Evolutionary conservation across 2,888 invertebrate genomes (phyloP).

Genomic region (Creontiades dilutus): DNA sequence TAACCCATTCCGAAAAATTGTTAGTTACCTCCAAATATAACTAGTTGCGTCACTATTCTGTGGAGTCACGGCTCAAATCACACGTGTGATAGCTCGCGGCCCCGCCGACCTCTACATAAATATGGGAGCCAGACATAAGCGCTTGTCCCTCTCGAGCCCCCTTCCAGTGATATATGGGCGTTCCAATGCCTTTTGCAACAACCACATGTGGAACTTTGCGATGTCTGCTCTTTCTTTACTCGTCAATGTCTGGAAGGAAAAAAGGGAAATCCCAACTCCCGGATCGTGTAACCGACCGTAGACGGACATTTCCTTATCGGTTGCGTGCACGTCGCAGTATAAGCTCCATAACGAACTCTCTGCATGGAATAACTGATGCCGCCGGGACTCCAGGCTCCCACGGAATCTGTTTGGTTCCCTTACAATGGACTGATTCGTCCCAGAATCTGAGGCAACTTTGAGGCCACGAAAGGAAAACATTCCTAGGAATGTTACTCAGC

Average conservation of each 20-base stretch:
- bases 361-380: constrained; percentile 37
- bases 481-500: background rate
- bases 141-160: constrained; percentile 10
- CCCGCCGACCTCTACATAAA: constrained; percentile 1
- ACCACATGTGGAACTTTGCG: background rate
- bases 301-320: constrained; percentile 44
- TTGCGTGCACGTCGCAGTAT: constrained; percentile 1
- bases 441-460: background rate
- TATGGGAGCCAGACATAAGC: constrained; percentile 32
- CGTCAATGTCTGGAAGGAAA: constrained; percentile 17
- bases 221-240: constrained; percentile 28
- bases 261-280: background rate
- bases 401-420: background rate
- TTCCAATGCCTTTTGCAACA: constrained; percentile 27
- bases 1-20: background rate
- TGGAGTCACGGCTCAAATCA: constrained; percentile 3
- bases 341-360: constrained; percentile 27
- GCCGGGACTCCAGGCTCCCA: background rate
- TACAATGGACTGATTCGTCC: background rate
- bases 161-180: constrained; percentile 46
- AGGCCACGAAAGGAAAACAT: background rate
- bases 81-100: background rate
- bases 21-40: background rate
- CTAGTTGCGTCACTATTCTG: constrained; percentile 14
- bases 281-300: constrained; percentile 10